These are phyloP conservation scores for Vidua macroura DNA, from an alignment of 2,113 vertebrate genomes.

Conservation along the genomic window DNA sequence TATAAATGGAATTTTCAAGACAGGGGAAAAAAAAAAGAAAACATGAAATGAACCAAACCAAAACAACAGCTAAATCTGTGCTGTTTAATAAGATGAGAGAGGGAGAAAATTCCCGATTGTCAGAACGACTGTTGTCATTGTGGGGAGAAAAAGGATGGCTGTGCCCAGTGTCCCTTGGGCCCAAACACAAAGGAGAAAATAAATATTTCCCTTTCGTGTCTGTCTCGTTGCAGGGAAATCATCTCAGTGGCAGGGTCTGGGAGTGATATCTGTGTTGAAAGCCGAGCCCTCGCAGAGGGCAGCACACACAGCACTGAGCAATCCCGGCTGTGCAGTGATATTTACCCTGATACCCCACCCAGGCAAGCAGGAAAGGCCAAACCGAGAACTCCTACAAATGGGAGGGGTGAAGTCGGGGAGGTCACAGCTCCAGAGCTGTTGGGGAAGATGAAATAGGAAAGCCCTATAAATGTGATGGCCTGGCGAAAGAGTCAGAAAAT, in stretches of 20 bases:
- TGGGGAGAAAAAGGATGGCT: neutral
- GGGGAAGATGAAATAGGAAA: too few relatives aligned
- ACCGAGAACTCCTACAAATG: neutral
- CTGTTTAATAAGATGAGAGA: neutral
- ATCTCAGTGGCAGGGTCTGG: neutral
- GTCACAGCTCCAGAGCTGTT: neutral
- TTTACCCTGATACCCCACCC: neutral
- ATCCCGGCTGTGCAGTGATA: neutral
- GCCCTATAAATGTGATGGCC: too few relatives aligned
- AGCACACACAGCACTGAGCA: neutral
- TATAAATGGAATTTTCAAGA: conserved; percentile 7
- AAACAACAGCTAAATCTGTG: neutral
- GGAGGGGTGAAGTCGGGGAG: neutral
- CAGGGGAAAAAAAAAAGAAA: neutral
- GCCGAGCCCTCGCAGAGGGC: neutral
- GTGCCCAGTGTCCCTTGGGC: neutral
- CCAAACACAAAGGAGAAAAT: neutral
- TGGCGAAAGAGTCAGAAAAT: too few relatives aligned
- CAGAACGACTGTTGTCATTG: neutral
- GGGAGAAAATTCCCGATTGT: neutral
- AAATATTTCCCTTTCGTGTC: neutral
- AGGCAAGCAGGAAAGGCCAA: neutral
- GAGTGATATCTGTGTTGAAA: neutral
- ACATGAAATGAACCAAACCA: neutral
- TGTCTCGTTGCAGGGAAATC: neutral